Conservation (phyloP, 1,140 invertebrate species). For the Caenorhabditis inopinata region DNA sequence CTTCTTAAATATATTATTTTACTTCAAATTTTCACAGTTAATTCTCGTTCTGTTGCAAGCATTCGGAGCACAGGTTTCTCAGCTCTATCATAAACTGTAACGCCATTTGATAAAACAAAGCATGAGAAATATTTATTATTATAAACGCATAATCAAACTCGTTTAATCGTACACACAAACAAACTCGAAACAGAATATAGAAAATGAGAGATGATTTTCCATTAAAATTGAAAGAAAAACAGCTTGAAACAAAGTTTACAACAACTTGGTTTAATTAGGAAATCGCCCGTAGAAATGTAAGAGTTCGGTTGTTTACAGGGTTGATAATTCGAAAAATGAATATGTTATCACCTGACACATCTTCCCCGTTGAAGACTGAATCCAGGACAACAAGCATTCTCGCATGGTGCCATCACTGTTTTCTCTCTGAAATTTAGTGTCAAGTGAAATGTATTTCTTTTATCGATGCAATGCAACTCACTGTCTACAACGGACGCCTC, state of each 20-base stretch:
- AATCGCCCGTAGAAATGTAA: conserved; percentile 3
- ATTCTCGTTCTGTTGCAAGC: too few relatives aligned
- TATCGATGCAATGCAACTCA: neutral
- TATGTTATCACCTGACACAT: conserved; percentile 43
- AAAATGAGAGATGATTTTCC: neutral
- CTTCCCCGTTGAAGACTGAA: conserved; percentile 49
- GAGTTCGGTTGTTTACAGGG: conserved; percentile 4
- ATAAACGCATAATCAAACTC: neutral
- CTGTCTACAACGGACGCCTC: conserved; percentile 45
- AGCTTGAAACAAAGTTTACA: neutral
- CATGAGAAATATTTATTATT: neutral
- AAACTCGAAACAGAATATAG: conserved; percentile 7
- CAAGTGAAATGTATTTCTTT: neutral
- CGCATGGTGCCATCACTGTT: conserved; percentile 54
- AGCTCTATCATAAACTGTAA: too few relatives aligned
- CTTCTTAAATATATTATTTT: too few relatives aligned
- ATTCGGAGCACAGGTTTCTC: too few relatives aligned
- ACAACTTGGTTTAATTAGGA: conserved; percentile 1
- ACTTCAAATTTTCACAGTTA: too few relatives aligned
- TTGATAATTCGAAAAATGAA: neutral
- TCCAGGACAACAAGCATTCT: conserved; percentile 59
- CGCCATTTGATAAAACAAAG: neutral
- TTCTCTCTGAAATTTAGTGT: conserved; percentile 57
- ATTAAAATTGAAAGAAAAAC: neutral
- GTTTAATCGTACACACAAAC: conserved; percentile 15